phyloP scores from a whole-genome alignment of 1,140 invertebrate species.

The Phymorhynchus buccinoides region DNA sequence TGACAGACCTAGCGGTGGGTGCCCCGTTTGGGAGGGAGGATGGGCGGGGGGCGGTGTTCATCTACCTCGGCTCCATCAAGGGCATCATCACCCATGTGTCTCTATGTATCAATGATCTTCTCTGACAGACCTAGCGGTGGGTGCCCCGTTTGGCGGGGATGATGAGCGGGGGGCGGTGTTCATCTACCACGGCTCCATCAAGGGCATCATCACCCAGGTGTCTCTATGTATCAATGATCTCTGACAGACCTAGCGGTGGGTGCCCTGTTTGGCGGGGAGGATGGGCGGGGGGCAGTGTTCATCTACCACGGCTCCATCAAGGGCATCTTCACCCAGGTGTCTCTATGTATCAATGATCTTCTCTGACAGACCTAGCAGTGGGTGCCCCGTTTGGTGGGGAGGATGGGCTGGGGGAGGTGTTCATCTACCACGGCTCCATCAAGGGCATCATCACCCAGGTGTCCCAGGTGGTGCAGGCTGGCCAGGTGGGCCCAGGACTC shows the following conservation, averaged over 20 bases:
- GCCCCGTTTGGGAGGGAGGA: conserved; percentile 88
- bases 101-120: too few relatives aligned
- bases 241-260: conserved; percentile 92
- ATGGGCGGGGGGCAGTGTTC: conserved; percentile 86
- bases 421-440: conserved; percentile 91
- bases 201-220: conserved; percentile 65
- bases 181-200: conserved; percentile 89
- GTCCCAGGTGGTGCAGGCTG: conserved; percentile 66
- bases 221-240: conserved; percentile 57
- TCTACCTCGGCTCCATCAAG: conserved; percentile 87
- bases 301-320: conserved; percentile 89
- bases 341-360: conserved; percentile 52
- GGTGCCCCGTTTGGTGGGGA: conserved; percentile 92
- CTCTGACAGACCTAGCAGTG: conserved; percentile 88
- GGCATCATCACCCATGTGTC: conserved; percentile 66
- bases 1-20: conserved; percentile 94
- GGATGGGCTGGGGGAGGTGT: conserved; percentile 84
- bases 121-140: conserved; percentile 95
- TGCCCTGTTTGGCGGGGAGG: conserved; percentile 88
- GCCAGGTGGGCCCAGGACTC: conserved; percentile 48
- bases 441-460: conserved; percentile 66
- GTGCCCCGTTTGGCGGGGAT: conserved; percentile 89
- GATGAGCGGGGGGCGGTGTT: conserved; percentile 86
- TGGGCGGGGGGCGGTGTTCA: conserved; percentile 87
- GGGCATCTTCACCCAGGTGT: conserved; percentile 65